Evolutionary conservation across 2,888 invertebrate genomes (phyloP), one percentile per base, ranked within the genome.

Genomic region (Pecten maximus): DNA sequence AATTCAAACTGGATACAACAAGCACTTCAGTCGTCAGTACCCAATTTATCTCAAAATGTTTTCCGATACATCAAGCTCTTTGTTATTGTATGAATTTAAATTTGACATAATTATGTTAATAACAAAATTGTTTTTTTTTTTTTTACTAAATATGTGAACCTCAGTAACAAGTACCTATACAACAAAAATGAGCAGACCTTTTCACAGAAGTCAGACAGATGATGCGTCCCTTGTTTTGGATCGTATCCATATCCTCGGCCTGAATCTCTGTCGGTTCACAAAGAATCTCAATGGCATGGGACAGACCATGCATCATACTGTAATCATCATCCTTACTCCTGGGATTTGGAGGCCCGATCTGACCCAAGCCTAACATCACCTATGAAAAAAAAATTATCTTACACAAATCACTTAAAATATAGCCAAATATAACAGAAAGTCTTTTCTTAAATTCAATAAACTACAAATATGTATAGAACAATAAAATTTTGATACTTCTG

Each of bases 161-260:
- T n/a, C n/a, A n/a, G n/a, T n/a, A n/a, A n/a, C n/a, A n/a, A n/a
- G n/a, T n/a, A n/a, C n/a, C n/a, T n/a, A 44, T 10, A 28, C 8
- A 12, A 60, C 39, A 39, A 15, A 74, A 40, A 19, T 12, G 87
- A 87, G 23, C 35, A 15, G 91, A 97, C 97, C 95, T 96, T 93
- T 98, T 97, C 0, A 98, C 98, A 93, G 98, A 98, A 10, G 99
- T 99, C 54, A 99, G 98, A 95, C 99, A 99, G 95, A 99, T 98
- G 28, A 99, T 98, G 92, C 99, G 97, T 19, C 99, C 98, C 91
- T 98, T 97, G 96, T 97, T 97, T 90, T 97, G 94, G 16, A 97
- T 95, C 0, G 97, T 96, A 0, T 97, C 97, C 94, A 97, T 97
- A 0, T 97, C 97, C 93, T 97, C 97, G 92, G 97, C 97, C 96